Conservation (phyloP, 1,140 invertebrate genomes). For the Drosophila lacteicornis region DNA sequence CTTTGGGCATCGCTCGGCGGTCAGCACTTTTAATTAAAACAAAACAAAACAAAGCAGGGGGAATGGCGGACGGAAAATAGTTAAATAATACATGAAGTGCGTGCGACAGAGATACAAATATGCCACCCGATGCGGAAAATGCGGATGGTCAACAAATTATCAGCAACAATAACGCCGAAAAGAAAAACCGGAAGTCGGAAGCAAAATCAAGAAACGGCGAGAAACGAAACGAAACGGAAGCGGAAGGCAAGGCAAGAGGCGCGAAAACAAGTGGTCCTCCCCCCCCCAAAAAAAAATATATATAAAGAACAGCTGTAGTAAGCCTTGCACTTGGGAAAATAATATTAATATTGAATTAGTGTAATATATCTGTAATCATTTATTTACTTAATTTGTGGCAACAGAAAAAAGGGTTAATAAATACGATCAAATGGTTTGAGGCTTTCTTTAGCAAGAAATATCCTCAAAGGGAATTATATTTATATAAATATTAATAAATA, state of each 20-base stretch:
- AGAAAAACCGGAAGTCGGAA: slow-evolving; percentile 11
- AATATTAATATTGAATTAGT: background rate
- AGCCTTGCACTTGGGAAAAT: slow-evolving; percentile 6
- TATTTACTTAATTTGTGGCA: too few species aligned
- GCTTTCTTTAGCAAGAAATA: too few species aligned
- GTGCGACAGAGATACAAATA: slow-evolving; percentile 33
- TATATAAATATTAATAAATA: too few species aligned
- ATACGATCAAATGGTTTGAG: too few species aligned
- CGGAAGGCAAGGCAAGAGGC: slow-evolving; percentile 8
- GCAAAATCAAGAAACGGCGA: slow-evolving; percentile 1
- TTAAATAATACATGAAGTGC: slow-evolving; percentile 68
- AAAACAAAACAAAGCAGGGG: slow-evolving; percentile 56
- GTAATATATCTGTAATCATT: too few species aligned
- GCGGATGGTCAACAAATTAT: slow-evolving; percentile 78
- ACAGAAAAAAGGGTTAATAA: too few species aligned
- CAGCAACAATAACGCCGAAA: slow-evolving; percentile 48
- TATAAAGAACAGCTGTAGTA: slow-evolving; percentile 56
- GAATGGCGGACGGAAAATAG: slow-evolving; percentile 38
- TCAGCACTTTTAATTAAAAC: slow-evolving; percentile 82
- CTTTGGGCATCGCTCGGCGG: slow-evolving; percentile 47
- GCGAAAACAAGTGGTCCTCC: slow-evolving; percentile 20
- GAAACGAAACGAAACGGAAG: slow-evolving; percentile 16
- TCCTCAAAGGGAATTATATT: too few species aligned
- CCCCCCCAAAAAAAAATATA: background rate
- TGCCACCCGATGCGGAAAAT: slow-evolving; percentile 56